These are phyloP conservation scores for Agelastica alni DNA, from an alignment of 2,888 invertebrate species.

Conservation along the genomic window DNA sequence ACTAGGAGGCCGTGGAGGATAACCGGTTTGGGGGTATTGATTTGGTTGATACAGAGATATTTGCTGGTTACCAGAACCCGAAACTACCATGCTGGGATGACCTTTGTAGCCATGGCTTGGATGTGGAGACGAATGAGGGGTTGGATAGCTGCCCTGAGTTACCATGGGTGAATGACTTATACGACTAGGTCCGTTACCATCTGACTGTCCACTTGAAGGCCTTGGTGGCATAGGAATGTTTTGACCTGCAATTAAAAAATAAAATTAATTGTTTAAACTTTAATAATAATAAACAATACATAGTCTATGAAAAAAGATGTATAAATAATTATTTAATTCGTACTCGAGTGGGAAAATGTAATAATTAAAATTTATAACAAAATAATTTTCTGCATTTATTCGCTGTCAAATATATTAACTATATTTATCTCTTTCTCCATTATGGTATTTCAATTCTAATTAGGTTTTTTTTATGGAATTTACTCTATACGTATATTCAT, in stretches of 20 bases:
- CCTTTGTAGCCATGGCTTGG: constrained; percentile 64
- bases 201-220: constrained; percentile 81
- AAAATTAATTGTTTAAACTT: neutral
- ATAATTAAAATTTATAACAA: no score
- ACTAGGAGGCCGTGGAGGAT: constrained; percentile 55
- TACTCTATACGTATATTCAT: no score
- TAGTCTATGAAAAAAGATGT: no score
- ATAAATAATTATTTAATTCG: no score
- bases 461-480: no score
- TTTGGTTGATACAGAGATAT: constrained; percentile 63
- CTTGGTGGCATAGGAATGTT: constrained; percentile 96
- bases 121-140: constrained; percentile 60
- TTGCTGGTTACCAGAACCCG: constrained; percentile 54
- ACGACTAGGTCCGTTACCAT: constrained; percentile 65
- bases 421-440: no score
- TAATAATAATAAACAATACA: neutral
- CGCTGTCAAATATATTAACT: no score
- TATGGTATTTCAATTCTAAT: no score
- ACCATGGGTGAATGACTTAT: constrained; percentile 75
- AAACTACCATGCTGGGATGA: constrained; percentile 59
- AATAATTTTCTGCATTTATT: no score
- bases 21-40: constrained; percentile 60
- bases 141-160: constrained; percentile 64
- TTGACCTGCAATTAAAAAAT: constrained; percentile 64
- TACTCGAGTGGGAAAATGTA: no score